phyloP scores from a whole-genome alignment of 2,113 vertebrate species.

The Xiphophorus couchianus region DNA sequence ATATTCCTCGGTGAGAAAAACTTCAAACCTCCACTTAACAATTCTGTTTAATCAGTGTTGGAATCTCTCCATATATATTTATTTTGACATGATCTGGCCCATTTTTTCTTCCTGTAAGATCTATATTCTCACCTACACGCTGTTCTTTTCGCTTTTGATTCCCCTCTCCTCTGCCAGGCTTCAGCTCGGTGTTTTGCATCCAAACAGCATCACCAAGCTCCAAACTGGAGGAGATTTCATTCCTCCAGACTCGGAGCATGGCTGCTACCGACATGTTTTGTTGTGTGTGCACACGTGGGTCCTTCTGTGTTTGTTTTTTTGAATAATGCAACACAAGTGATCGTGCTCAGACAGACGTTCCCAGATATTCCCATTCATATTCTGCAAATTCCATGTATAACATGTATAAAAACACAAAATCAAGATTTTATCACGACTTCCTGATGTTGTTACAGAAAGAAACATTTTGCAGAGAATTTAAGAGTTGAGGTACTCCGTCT shows the following conservation, averaged over 20 bases:
- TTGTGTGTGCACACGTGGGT: constrained; percentile 49
- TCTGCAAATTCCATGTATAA: constrained; percentile 43
- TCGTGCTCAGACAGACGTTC: constrained; percentile 19
- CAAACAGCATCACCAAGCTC: constrained; percentile 56
- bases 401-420: not conserved
- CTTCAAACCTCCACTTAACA: constrained; percentile 82
- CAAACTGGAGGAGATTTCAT: constrained; percentile 56
- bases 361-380: not conserved
- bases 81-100: constrained; percentile 82
- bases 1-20: constrained; percentile 81
- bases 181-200: constrained; percentile 44
- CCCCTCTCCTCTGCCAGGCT: constrained; percentile 44
- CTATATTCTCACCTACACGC: constrained; percentile 75
- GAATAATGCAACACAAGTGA: constrained; percentile 40
- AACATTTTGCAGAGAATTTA: no score
- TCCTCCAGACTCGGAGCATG: constrained; percentile 43
- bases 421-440: no score
- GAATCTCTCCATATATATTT: constrained; percentile 81
- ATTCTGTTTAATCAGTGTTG: constrained; percentile 85
- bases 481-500: no score
- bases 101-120: constrained; percentile 73
- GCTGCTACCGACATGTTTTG: constrained; percentile 31
- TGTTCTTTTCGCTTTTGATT: constrained; percentile 71
- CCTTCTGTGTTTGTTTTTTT: constrained; percentile 43
- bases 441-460: no score